A percentile compares a stretch with the other conserved stretches of the same genome.
These are phyloP conservation scores for Morpho achilles DNA, from an alignment of 2,888 invertebrate genomes.

Conservation along the genomic window DNA sequence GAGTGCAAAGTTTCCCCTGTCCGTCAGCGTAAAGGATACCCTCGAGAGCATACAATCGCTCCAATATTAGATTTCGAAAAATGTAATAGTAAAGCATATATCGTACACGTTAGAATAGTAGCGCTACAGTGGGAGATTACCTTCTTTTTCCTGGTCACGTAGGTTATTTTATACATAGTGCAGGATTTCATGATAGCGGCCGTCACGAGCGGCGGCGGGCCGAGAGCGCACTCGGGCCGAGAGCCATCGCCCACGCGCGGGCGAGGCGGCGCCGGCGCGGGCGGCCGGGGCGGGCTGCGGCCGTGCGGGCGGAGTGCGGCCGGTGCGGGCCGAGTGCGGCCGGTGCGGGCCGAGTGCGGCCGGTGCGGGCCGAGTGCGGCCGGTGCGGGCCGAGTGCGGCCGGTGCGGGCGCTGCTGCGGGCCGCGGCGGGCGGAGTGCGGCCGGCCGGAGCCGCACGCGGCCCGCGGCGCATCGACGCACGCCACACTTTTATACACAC, in stretches of 20 bases:
- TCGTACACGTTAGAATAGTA: not conserved
- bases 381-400: conserved; percentile 35
- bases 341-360: conserved; percentile 3
- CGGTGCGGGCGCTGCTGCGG: conserved; percentile 12
- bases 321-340: too few species aligned
- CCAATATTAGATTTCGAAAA: not conserved
- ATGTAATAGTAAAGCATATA: not conserved
- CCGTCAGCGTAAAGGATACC: conserved; percentile 42
- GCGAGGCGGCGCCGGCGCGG: conserved; percentile 22
- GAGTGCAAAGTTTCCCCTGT: conserved; percentile 36
- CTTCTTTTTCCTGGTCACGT: conserved; percentile 66
- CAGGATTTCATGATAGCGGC: conserved; percentile 58
- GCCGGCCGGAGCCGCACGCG: conserved; percentile 25
- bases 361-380: conserved; percentile 19
- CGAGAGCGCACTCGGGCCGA: conserved; percentile 13
- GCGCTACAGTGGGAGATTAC: conserved; percentile 37
- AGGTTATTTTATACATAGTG: conserved; percentile 73
- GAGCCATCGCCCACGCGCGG: conserved; percentile 29
- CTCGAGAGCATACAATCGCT: conserved; percentile 19
- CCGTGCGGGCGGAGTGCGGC: conserved; percentile 27
- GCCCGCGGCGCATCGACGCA: conserved; percentile 49
- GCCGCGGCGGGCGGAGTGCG: conserved; percentile 26
- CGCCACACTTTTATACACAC: conserved; percentile 62
- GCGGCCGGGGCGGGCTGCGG: conserved; percentile 27
- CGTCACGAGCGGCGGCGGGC: conserved; percentile 3